phyloP scores from a whole-genome alignment of 2,797 vertebrate species.

The Galago senegalensis region DNA sequence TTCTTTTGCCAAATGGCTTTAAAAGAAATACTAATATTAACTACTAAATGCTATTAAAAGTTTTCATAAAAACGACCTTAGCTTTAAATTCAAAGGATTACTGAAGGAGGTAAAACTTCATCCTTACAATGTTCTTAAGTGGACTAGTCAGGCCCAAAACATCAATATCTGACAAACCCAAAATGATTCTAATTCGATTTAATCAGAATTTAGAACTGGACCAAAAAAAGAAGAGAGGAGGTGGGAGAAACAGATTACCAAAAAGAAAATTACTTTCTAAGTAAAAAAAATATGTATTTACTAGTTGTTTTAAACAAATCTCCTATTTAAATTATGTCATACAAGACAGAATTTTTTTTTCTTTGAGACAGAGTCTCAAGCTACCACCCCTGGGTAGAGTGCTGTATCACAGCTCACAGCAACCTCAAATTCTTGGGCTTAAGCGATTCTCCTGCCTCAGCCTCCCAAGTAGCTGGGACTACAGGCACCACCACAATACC shows the following conservation, averaged over 20 bases:
- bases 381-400: too few species aligned
- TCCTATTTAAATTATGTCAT: slow-evolving; percentile 45
- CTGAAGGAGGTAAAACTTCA: neutral
- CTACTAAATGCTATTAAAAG: neutral
- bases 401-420: too few species aligned
- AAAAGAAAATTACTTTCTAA: slow-evolving; percentile 20
- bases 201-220: slow-evolving; percentile 25
- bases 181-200: neutral
- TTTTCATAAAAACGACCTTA: slow-evolving; percentile 45
- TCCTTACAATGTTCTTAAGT: neutral
- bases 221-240: neutral
- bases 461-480: too few species aligned
- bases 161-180: neutral
- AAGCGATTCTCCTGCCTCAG: too few species aligned
- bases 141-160: neutral
- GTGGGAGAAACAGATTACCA: neutral
- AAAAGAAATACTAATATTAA: neutral
- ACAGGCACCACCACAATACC: too few species aligned
- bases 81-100: neutral
- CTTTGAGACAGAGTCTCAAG: too few species aligned
- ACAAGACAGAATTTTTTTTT: neutral
- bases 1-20: neutral
- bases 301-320: neutral
- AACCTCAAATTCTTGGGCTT: too few species aligned
- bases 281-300: neutral